Evolutionary conservation across 2,888 invertebrate genomes (phyloP).

Genomic region (Ophioninae sp.): DNA sequence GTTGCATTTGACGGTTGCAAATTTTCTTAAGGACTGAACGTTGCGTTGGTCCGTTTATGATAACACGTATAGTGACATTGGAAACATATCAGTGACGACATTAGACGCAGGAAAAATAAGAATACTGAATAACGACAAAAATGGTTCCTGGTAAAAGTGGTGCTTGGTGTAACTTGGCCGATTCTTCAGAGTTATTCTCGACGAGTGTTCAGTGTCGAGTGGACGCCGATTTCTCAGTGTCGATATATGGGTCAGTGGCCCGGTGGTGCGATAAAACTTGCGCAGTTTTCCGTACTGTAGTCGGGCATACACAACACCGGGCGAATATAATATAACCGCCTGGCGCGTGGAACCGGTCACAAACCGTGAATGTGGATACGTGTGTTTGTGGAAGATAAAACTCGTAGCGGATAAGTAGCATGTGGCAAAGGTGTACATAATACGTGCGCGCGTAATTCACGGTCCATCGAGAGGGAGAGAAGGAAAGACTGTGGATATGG

Average conservation of each 20-base stretch:
- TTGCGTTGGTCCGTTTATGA: no score
- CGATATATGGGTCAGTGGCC: conserved; percentile 72
- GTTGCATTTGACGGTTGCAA: no score
- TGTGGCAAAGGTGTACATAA: conserved; percentile 17
- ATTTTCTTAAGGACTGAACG: no score
- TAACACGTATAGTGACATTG: no score
- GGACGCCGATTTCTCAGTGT: background rate
- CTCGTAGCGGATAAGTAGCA: conserved; percentile 22
- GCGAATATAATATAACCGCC: conserved; percentile 28
- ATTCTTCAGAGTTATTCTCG: background rate
- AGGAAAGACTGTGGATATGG: background rate
- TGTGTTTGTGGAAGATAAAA: conserved; percentile 10
- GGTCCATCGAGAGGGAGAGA: conserved; percentile 41
- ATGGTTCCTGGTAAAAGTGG: no score
- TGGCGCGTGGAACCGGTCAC: background rate
- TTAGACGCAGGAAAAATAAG: no score
- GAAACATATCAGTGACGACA: no score
- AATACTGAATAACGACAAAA: no score
- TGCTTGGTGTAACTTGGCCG: background rate
- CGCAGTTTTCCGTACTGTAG: conserved; percentile 22
- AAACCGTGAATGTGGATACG: background rate
- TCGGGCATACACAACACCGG: background rate
- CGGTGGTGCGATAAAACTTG: conserved; percentile 48
- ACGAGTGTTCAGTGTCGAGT: background rate
- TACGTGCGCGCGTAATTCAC: conserved; percentile 39